These are phyloP conservation scores for Macrosiphum euphorbiae DNA, from an alignment of 2,888 invertebrate genomes.

Conservation along the genomic window DNA sequence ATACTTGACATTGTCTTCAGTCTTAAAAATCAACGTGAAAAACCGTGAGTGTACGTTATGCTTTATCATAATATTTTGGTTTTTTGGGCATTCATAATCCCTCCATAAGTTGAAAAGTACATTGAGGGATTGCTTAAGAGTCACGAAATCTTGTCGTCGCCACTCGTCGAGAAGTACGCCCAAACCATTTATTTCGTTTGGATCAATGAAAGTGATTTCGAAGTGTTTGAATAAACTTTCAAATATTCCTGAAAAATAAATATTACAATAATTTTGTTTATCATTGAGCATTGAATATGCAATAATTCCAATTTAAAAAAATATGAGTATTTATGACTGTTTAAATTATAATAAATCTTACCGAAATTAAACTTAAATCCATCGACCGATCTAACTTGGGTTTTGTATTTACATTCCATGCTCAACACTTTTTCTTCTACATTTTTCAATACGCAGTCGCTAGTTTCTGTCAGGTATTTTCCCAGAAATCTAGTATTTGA, in stretches of 20 bases:
- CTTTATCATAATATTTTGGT: conserved; percentile 97
- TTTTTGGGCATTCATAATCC: conserved; percentile 95
- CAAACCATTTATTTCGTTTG: conserved; percentile 91
- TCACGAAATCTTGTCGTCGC: conserved; percentile 91
- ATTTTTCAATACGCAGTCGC: conserved; percentile 89
- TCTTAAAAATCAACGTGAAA: conserved; percentile 96
- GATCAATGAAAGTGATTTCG: conserved; percentile 94
- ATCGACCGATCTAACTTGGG: conserved; percentile 79
- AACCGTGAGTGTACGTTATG: conserved; percentile 93
- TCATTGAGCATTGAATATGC: too few species aligned
- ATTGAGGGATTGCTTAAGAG: conserved; percentile 94
- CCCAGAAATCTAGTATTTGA: conserved; percentile 90
- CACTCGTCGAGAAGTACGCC: conserved; percentile 96
- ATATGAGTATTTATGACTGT: too few species aligned
- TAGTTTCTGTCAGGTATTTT: conserved; percentile 93
- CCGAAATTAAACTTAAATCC: conserved; percentile 90
- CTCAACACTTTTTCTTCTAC: conserved; percentile 93
- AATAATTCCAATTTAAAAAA: too few species aligned
- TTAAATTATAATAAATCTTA: conserved; percentile 52
- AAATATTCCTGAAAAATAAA: conserved; percentile 75
- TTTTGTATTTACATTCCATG: conserved; percentile 88
- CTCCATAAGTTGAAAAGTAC: conserved; percentile 93
- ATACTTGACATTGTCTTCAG: conserved; percentile 97
- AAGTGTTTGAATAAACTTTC: conserved; percentile 97
- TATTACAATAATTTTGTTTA: too few species aligned